These are phyloP conservation scores for Lycaena phlaeas DNA, from an alignment of 2,888 invertebrate species.

Conservation along the genomic window DNA sequence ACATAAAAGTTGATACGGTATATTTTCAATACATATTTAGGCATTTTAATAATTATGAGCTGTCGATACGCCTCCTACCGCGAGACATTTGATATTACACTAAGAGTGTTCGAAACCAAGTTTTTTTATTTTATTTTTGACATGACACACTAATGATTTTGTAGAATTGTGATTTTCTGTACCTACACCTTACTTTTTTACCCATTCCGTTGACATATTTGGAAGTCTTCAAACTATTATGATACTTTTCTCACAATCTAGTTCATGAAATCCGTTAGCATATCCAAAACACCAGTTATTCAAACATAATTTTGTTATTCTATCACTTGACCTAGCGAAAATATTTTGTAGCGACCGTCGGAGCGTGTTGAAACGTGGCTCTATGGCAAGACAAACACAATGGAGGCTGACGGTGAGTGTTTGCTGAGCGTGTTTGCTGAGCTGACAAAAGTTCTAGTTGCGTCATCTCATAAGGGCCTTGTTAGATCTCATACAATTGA, in stretches of 20 bases:
- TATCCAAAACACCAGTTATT: conserved; percentile 2
- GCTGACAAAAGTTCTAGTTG: conserved; percentile 36
- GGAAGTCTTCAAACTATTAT: too few relatives aligned
- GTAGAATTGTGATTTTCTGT: too few relatives aligned
- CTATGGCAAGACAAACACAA: conserved; percentile 35
- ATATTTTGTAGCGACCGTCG: conserved; percentile 6
- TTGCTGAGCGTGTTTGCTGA: conserved; percentile 42
- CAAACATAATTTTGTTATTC: conserved; percentile 1
- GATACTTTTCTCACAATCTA: too few relatives aligned
- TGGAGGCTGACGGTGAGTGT: conserved; percentile 48
- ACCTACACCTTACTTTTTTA: too few relatives aligned
- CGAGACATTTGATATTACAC: conserved; percentile 6
- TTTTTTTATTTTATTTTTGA: conserved; percentile 1
- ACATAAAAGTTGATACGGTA: conserved; percentile 12
- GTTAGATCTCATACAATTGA: conserved; percentile 10
- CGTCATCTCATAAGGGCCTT: conserved; percentile 22
- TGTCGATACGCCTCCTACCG: conserved; percentile 3
- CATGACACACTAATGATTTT: too few relatives aligned
- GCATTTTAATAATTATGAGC: conserved; percentile 6
- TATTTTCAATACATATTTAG: neutral
- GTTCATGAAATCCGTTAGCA: conserved; percentile 2
- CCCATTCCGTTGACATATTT: too few relatives aligned
- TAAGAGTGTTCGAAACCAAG: conserved; percentile 1
- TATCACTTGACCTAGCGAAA: conserved; percentile 9
- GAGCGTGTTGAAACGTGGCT: conserved; percentile 2